These are phyloP conservation scores for Manis pentadactyla DNA, from an alignment of 2,797 vertebrate species.

Conservation along the genomic window DNA sequence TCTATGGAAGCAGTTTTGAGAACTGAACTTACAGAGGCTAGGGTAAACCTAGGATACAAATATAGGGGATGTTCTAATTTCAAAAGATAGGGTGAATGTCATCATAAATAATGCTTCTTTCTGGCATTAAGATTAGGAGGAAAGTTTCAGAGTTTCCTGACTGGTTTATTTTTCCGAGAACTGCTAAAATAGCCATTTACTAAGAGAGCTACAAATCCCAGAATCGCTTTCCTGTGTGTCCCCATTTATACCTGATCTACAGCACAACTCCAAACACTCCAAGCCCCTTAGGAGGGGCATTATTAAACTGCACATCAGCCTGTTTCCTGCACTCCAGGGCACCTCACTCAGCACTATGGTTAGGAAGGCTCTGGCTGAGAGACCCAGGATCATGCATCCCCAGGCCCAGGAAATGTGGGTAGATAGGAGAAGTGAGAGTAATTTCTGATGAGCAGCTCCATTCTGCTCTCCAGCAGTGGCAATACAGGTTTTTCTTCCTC, in stretches of 20 bases:
- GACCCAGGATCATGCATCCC: not conserved
- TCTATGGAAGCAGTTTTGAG: not conserved
- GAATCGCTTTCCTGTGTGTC: not conserved
- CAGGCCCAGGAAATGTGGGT: rapidly evolving
- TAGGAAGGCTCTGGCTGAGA: not conserved
- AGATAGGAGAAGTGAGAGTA: not conserved
- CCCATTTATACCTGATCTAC: not conserved
- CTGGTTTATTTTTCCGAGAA: not conserved
- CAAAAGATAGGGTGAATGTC: not conserved
- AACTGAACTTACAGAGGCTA: not conserved
- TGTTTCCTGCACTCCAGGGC: not conserved
- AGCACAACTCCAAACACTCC: not conserved
- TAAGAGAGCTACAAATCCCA: not conserved
- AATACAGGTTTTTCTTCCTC: not conserved
- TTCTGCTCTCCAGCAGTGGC: not conserved
- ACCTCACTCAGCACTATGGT: not conserved
- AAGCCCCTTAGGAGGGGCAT: not conserved
- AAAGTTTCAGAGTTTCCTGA: not conserved
- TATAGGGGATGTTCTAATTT: not conserved
- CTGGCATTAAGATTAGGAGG: not conserved
- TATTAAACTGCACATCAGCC: not conserved
- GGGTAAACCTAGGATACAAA: not conserved
- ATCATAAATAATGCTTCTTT: not conserved
- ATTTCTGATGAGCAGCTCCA: too few relatives aligned
- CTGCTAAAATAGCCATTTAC: not conserved